Evolutionary conservation across 1,140 invertebrate genomes (phyloP), one percentile per base, ranked within the genome.

Genomic region (Tetragonula clypearis): DNA sequence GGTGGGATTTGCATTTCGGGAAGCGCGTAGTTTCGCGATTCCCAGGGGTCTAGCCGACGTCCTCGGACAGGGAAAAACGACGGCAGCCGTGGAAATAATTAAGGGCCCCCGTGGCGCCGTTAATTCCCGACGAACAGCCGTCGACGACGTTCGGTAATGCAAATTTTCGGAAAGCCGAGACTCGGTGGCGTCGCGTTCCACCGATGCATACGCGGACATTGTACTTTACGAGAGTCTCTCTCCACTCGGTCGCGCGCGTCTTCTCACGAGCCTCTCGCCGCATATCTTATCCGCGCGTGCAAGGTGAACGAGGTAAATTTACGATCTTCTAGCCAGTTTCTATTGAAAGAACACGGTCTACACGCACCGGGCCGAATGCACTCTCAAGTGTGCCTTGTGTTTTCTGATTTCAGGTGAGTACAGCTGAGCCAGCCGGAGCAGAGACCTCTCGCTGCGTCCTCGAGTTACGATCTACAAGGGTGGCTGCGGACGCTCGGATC

Each of bases 291-390:
- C 79, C 88, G 68, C 23, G 6, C 56, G 0, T 53, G 80, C 88
- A 90, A 90, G 79, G 86, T 89, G 82, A 90, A 90, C 88, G 71
- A 85, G 86, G 71, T 82, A 87, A 90, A 90, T 89, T 90, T 90
- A 89, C 85, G 79, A 68, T 75, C 82, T 71, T 68, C 87, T 90
- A 73, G 82, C 69, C 66, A 62, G 58, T 78, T 58, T 77, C 79
- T 74, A 77, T 89, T 86, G 75, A 89, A 87, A 35, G 77, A 68
- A 62, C 74, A 56, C 69, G 55, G 71, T 60, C 21, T 82, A 68
- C 62, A 82, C 23, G 78, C 58, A 68, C 65, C 35, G 41, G 71
- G 56, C 17, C 79, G 62, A 71, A 79, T 81, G 66, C 80, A 78
- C 60, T 88, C 80, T 88, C 80, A 23, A 69, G n/a, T 71, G n/a